phyloP scores from a whole-genome alignment of 2,797 vertebrate species.

The Podarcis siculus region DNA sequence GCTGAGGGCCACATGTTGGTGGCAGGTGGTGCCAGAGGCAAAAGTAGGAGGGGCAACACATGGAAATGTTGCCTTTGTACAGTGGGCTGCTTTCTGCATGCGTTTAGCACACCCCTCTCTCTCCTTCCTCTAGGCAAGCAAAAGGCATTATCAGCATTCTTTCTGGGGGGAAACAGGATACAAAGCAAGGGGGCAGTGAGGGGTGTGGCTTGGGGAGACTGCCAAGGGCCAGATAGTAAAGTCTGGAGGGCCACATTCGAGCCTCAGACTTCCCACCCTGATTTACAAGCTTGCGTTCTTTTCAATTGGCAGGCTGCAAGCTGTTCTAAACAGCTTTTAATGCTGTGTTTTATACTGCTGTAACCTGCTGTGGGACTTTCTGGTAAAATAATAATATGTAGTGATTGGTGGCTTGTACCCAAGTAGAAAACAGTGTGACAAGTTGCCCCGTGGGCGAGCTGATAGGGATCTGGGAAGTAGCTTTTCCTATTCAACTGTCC shows the following conservation, averaged over 20 bases:
- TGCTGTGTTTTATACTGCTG: too few species aligned
- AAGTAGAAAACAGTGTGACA: background rate
- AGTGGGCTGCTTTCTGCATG: background rate
- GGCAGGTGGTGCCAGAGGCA: background rate
- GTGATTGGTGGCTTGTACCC: too few species aligned
- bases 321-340: too few species aligned
- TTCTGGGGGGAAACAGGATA: too few species aligned
- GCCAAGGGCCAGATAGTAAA: background rate
- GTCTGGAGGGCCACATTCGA: background rate
- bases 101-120: background rate
- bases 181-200: too few species aligned
- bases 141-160: too few species aligned
- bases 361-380: too few species aligned
- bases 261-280: background rate
- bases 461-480: background rate
- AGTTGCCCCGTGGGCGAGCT: background rate
- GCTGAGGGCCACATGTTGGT: background rate
- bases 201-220: too few species aligned
- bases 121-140: background rate
- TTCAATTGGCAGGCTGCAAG: too few species aligned
- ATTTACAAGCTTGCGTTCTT: background rate
- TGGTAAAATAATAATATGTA: background rate
- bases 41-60: too few species aligned
- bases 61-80: too few species aligned
- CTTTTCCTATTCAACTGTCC: background rate